Percentiles rank a stretch among this genome's conserved stretches.
These are phyloP conservation scores for Phortica okadai DNA, from an alignment of 2,888 invertebrate genomes.

Conservation along the genomic window DNA sequence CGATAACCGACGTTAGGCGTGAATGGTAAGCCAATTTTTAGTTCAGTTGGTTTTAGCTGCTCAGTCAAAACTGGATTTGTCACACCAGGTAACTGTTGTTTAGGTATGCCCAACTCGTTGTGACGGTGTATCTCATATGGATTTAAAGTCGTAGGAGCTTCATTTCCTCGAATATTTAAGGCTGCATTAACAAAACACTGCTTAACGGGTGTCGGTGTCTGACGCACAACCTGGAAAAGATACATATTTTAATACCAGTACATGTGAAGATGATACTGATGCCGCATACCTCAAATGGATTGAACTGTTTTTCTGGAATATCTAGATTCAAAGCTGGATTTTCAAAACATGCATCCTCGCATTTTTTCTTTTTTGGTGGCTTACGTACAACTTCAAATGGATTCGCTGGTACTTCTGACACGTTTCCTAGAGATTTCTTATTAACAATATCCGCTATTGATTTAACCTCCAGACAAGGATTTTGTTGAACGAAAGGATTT, in stretches of 20 bases:
- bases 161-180: conserved; percentile 71
- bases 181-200: conserved; percentile 73
- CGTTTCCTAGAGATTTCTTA: conserved; percentile 30
- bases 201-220: neutral
- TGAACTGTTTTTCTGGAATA: conserved; percentile 73
- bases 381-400: conserved; percentile 75
- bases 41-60: conserved; percentile 54
- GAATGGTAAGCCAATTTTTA: conserved; percentile 73
- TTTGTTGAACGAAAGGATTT: conserved; percentile 45
- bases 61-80: conserved; percentile 57
- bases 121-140: conserved; percentile 74
- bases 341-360: conserved; percentile 72
- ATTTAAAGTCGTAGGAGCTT: conserved; percentile 67
- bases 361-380: conserved; percentile 75
- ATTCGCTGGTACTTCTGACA: conserved; percentile 56
- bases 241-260: neutral
- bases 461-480: conserved; percentile 71
- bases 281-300: conserved; percentile 74
- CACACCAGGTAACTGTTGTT: conserved; percentile 38
- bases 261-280: neutral
- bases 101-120: conserved; percentile 34
- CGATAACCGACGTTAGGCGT: conserved; percentile 73
- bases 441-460: conserved; percentile 68
- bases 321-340: conserved; percentile 75
- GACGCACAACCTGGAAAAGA: conserved; percentile 9